A percentile compares a stretch with the other conserved stretches of the same genome.
These are phyloP conservation scores for rat (Rattus norvegicus) DNA, from an alignment of 2,113 vertebrate genomes.

Conservation along the genomic window GRCr8 NC_086025.1:55190501-55191000, in stretches of 20 bases:
- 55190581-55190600: neutral
- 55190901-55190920: neutral
- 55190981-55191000: neutral
- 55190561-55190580: neutral
- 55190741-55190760: neutral
- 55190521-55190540: neutral
- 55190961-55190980: neutral
- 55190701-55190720: neutral
- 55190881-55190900: too few relatives aligned
- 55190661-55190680: conserved; percentile 16
- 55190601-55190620: neutral
- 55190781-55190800: neutral
- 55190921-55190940: neutral
- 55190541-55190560: neutral
- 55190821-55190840: neutral
- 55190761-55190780: neutral
- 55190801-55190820: neutral
- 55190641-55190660: conserved; percentile 20
- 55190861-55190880: too few relatives aligned
- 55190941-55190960: neutral
- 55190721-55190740: neutral
- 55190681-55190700: neutral
- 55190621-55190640: neutral
- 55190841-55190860: neutral
- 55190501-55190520: neutral